Base-by-base conservation (phyloP, 1,140 invertebrate genomes). In the Drosophila lowei region DNA sequence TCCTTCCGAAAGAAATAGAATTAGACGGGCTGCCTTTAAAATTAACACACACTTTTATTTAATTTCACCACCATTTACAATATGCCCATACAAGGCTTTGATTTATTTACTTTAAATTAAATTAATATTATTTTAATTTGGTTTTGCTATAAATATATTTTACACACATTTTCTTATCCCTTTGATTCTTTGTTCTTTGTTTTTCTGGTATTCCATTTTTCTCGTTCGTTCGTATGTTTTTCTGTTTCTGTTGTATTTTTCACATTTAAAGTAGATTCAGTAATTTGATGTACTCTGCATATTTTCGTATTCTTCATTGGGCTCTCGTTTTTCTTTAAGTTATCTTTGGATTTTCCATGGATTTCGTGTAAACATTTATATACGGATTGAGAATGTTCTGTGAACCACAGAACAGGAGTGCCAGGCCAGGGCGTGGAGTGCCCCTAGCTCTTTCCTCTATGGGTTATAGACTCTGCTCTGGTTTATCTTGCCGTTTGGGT, bases 1-100 rank as follows among this genome's bases (percentile, higher is more conserved):
- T 4, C 15, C n/a, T 38, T 1, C 7, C 18, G 9, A 46, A 16
- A 52, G 15, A 3, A 11, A 15, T 34, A 8, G 13, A n/a, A 34
- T 1, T 3, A 44, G 16, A 23, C 11, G 2, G 4, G 1, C 25
- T 25, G 5, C 11, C 11, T 53, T 75, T 88, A 88, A 85, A 79
- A 81, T 88, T 88, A 88, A 88, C 83, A 88, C 75, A 70, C 65
- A 68, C 34, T 38, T 38, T 86, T 72, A 81, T 81, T 74, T 61
- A 81, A 88, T 85, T 85, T 85, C 73, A 86, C 81, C 74, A 76
- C 63, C 80, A 85, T 86, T 85, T 80, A 86, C 74, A 85, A 81
- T 79, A 74, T 44, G 81, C 77, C 81, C 58, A 65, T 77, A 74
- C 60, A 61, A 74, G 81, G 73, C 68, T 65, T 64, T 81, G 64